Evolutionary conservation across 37 sponge, comb jelly and placozoan genomes (phyloP).

Genomic region (Aphrocallistes beatrix): DNA sequence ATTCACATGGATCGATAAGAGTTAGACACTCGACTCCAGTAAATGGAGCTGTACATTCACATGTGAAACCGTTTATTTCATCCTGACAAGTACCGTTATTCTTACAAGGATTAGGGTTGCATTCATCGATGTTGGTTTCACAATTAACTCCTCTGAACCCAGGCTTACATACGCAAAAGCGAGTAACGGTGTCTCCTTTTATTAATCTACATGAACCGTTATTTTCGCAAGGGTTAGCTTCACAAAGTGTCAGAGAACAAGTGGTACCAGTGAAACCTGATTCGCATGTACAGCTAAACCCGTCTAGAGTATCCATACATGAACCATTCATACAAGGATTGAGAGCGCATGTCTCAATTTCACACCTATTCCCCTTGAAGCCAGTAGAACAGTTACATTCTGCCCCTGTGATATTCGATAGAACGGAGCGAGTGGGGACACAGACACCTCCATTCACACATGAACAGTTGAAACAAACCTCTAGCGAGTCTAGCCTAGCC

Average conservation of each 20-base stretch:
- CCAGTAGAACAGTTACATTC: background rate
- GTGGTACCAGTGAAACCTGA: constrained; percentile 21
- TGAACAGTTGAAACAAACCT: background rate
- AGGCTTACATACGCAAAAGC: background rate
- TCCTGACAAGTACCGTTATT: constrained; percentile 32
- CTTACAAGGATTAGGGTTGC: constrained; percentile 31
- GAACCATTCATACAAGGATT: background rate
- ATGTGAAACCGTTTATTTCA: constrained; percentile 24
- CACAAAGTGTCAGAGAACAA: background rate
- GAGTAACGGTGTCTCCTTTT: background rate
- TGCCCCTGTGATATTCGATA: background rate
- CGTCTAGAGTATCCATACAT: background rate
- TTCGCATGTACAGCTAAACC: constrained; percentile 24
- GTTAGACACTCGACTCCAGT: constrained; percentile 16
- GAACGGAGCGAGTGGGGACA: background rate
- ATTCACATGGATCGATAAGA: constrained; percentile 24
- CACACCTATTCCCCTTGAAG: background rate
- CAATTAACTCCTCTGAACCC: constrained; percentile 22
- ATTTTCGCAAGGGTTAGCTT: constrained; percentile 14
- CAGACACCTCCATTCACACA: background rate
- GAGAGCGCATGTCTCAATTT: background rate
- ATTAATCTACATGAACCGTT: background rate
- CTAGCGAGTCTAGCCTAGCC: background rate
- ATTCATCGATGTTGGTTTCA: constrained; percentile 27
- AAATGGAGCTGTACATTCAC: constrained; percentile 18